Conservation (phyloP, 1,140 invertebrate species). For the Melanaphis sacchari region DNA sequence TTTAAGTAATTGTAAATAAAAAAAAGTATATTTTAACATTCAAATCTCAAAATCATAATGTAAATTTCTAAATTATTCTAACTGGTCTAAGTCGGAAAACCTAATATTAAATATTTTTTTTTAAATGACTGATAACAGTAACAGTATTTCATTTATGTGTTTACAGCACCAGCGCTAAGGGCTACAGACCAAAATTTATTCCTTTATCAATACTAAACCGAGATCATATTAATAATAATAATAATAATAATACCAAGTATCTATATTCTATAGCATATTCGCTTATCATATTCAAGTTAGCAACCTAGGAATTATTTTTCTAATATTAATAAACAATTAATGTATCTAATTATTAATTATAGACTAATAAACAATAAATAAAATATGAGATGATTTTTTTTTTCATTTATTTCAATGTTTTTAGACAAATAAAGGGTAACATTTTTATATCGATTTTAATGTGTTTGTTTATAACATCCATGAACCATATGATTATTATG, state of each 20-base stretch:
- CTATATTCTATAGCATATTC: background rate
- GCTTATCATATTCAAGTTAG: background rate
- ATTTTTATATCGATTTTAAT: background rate
- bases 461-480: constrained; percentile 9
- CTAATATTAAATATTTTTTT: no score
- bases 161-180: no score
- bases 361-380: background rate
- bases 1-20: background rate
- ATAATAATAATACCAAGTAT: no score
- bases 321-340: background rate
- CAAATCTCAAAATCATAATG: background rate
- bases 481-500: constrained; percentile 50
- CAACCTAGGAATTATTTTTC: background rate
- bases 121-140: no score
- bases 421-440: background rate
- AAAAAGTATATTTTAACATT: background rate
- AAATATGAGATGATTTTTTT: background rate
- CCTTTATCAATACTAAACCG: no score
- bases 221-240: no score
- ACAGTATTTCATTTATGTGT: no score
- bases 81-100: no score
- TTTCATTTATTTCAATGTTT: background rate
- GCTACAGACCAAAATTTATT: no score
- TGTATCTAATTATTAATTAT: background rate
- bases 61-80: background rate